phyloP scores from a whole-genome alignment of 2,888 invertebrate species.

The Cosmia trapezina region DNA sequence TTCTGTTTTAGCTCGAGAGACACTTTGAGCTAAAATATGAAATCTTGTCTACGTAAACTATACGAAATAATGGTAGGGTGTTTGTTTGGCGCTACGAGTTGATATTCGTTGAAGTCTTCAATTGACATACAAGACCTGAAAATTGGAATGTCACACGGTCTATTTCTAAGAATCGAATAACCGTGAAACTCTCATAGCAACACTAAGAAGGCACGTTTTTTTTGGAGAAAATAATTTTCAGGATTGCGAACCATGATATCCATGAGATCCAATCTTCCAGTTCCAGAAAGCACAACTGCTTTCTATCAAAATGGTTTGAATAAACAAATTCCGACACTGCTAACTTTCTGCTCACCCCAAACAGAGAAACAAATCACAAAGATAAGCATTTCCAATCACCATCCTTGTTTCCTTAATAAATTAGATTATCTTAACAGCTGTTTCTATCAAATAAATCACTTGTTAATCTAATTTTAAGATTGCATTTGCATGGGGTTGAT shows the following conservation, averaged over 20 bases:
- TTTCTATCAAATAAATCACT: constrained; percentile 23
- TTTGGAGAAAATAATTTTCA: background rate
- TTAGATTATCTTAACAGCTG: constrained; percentile 34
- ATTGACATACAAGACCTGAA: background rate
- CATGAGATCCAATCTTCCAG: background rate
- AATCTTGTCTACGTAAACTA: background rate
- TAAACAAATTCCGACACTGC: background rate
- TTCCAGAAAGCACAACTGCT: background rate
- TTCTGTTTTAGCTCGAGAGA: background rate
- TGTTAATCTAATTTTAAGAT: constrained; percentile 3
- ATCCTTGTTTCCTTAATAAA: constrained; percentile 38
- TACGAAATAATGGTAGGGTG: background rate
- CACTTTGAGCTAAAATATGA: background rate
- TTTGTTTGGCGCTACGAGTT: background rate
- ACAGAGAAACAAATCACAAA: constrained; percentile 20
- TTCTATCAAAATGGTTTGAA: background rate
- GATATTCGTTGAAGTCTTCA: too few relatives aligned
- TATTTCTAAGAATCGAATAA: background rate
- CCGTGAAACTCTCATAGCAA: background rate
- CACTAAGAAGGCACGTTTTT: background rate
- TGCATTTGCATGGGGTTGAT: background rate
- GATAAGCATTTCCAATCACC: constrained; percentile 34
- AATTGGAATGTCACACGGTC: background rate
- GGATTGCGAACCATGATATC: background rate
- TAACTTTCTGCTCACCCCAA: constrained; percentile 6